phyloP scores from a whole-genome alignment of 2,888 invertebrate species.

The Yponomeuta sedellus region DNA sequence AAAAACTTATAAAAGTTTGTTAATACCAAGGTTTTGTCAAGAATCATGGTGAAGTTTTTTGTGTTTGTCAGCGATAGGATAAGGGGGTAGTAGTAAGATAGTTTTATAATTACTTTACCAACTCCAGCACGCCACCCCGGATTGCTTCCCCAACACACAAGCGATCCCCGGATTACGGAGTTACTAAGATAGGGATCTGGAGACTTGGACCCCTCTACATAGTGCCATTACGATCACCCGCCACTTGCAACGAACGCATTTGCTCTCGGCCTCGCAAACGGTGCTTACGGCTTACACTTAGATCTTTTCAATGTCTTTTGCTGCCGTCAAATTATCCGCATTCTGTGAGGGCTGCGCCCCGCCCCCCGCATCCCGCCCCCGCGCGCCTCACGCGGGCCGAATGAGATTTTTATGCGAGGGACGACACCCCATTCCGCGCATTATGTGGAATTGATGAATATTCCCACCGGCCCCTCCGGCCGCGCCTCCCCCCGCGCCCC shows the following conservation, averaged over 20 bases:
- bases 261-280: not conserved
- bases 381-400: not conserved
- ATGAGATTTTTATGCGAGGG: constrained; percentile 3
- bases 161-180: not conserved
- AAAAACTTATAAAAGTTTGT: too few relatives aligned
- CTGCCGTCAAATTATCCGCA: not conserved
- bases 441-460: constrained; percentile 10
- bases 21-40: too few relatives aligned
- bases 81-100: not conserved
- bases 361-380: not conserved
- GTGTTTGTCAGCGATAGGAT: too few relatives aligned
- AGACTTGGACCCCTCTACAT: not conserved
- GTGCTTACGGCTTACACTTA: not conserved
- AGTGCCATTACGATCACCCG: not conserved
- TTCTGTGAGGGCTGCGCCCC: not conserved
- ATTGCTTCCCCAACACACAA: not conserved
- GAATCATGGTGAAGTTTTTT: too few relatives aligned
- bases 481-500: not conserved
- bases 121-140: not conserved
- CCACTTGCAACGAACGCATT: not conserved
- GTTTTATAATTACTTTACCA: not conserved
- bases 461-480: not conserved
- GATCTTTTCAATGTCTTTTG: not conserved
- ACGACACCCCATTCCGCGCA: constrained; percentile 5
- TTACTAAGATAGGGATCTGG: not conserved